Evolutionary conservation across 2,797 vertebrate species (phyloP).

Genomic region (Capromys pilorides): DNA sequence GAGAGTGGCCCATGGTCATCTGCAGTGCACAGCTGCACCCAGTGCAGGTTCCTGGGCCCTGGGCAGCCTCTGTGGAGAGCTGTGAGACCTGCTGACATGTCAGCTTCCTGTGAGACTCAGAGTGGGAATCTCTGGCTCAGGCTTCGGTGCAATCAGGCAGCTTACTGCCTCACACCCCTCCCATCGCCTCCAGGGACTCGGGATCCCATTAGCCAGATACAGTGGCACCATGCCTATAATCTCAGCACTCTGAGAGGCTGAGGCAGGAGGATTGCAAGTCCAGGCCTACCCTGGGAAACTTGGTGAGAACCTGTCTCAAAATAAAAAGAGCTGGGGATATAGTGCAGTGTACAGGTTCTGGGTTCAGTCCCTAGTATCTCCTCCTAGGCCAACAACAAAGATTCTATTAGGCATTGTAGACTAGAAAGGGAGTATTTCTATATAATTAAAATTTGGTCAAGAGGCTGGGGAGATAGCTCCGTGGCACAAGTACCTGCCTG

Average conservation of each 20-base stretch:
- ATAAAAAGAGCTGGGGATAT: neutral
- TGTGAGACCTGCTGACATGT: neutral
- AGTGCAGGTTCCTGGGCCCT: neutral
- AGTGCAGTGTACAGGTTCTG: neutral
- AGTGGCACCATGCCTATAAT: neutral
- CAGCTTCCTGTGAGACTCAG: neutral
- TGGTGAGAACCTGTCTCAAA: neutral
- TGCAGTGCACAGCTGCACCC: accelerated
- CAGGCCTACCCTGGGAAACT: neutral
- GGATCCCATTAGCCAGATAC: neutral
- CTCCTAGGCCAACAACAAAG: neutral
- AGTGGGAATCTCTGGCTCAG: neutral
- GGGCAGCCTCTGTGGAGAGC: neutral
- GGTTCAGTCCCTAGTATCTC: neutral
- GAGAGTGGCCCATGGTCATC: accelerated
- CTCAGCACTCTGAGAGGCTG: neutral
- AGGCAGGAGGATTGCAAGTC: neutral
- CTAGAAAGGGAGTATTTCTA: neutral
- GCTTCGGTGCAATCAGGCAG: neutral
- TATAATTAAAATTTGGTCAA: neutral
- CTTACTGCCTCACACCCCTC: too few species aligned
- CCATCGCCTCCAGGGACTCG: neutral
- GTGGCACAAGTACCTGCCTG: too few species aligned
- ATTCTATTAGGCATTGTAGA: neutral
- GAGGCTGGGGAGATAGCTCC: too few species aligned